Evolutionary conservation across 53 echinoderm and acorn worm species (phyloP).

Genomic region (Paelopatides confundens): DNA sequence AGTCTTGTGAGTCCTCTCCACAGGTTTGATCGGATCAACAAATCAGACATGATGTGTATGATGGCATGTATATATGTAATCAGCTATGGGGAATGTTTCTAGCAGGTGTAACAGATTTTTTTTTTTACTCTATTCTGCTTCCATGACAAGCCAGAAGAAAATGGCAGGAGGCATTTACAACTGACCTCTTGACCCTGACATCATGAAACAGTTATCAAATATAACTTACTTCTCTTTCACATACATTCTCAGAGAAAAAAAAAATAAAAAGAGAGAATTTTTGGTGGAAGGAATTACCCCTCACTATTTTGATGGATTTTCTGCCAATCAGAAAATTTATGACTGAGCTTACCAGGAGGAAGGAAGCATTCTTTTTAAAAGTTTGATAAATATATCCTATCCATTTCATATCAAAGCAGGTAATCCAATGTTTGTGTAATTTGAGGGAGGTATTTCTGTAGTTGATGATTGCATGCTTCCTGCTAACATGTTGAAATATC

Average conservation of each 20-base stretch:
- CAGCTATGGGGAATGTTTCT: too few relatives aligned
- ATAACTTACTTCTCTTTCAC: not conserved
- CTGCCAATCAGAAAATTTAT: not conserved
- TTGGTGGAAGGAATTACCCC: not conserved
- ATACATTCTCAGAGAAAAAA: not conserved
- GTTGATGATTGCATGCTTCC: too few relatives aligned
- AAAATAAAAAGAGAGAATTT: not conserved
- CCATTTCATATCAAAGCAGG: not conserved
- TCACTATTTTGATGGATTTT: not conserved
- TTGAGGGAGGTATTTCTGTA: too few relatives aligned
- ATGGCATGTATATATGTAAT: not conserved
- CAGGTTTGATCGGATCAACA: slow-evolving; percentile 11
- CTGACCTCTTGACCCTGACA: slow-evolving; percentile 7
- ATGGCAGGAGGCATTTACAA: slow-evolving; percentile 17
- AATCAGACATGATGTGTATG: not conserved
- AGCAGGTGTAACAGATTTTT: slow-evolving; percentile 37
- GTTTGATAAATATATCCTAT: not conserved
- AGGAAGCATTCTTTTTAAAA: not conserved
- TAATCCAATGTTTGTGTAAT: too few relatives aligned
- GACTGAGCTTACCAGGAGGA: not conserved
- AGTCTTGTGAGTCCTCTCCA: not conserved
- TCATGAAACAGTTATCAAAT: slow-evolving; percentile 4
- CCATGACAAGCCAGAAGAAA: not conserved
- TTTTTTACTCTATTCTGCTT: not conserved
- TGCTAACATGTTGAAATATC: too few relatives aligned